Conservation (phyloP, 2,888 invertebrate species). For the Xylophagus ater region DNA sequence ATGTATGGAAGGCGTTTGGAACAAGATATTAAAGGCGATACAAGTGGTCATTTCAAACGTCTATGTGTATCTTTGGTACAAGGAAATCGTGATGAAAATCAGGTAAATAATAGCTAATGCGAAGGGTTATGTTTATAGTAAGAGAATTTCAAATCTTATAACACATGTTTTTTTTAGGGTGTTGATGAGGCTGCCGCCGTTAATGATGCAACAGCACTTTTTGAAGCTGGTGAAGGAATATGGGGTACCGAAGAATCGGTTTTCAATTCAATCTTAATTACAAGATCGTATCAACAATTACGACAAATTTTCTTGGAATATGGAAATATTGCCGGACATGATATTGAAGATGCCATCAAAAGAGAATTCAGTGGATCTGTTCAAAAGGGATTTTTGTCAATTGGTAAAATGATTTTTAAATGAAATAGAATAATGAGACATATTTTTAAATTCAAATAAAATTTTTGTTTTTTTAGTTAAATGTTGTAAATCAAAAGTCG, state of each 20-base stretch:
- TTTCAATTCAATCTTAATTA: constrained; percentile 76
- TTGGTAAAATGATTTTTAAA: constrained; percentile 47
- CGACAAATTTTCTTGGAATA: constrained; percentile 78
- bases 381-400: constrained; percentile 76
- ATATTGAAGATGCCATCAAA: constrained; percentile 74
- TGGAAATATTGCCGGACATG: constrained; percentile 67
- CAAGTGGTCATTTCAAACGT: constrained; percentile 90
- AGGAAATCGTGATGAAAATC: constrained; percentile 84
- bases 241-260: constrained; percentile 87
- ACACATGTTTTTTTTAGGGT: constrained; percentile 38
- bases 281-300: constrained; percentile 81
- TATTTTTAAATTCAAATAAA: constrained; percentile 6
- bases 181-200: constrained; percentile 70
- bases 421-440: constrained; percentile 5
- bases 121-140: constrained; percentile 1
- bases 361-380: constrained; percentile 81
- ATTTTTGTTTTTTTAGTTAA: constrained; percentile 49
- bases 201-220: constrained; percentile 70
- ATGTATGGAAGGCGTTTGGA: constrained; percentile 75
- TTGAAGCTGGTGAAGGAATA: constrained; percentile 66
- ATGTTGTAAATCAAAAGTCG: constrained; percentile 81
- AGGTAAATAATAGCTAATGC: too few species aligned
- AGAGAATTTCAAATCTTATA: background rate
- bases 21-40: constrained; percentile 79
- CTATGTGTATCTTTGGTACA: constrained; percentile 77